Percentiles rank a stretch among this genome's conserved stretches.
phyloP scores from a whole-genome alignment of 1,140 invertebrate genomes.

The Drosophila kikkawai region DNA sequence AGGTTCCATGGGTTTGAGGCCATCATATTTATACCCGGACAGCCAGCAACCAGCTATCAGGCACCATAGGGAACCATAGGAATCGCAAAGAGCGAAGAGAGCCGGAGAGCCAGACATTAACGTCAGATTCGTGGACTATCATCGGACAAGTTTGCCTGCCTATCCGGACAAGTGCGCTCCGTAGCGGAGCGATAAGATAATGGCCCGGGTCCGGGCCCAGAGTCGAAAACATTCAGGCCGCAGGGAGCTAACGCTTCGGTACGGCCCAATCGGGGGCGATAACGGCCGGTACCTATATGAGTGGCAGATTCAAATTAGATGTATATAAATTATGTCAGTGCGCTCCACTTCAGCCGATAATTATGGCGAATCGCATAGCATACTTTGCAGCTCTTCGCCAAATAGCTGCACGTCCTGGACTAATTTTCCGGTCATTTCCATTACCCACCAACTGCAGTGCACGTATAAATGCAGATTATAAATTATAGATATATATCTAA shows the following conservation, averaged over 20 bases:
- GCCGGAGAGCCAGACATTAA: slow-evolving; percentile 43
- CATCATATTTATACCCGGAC: slow-evolving; percentile 68
- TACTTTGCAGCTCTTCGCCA: slow-evolving; percentile 35
- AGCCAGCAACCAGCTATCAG: slow-evolving; percentile 9
- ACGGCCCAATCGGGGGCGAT: slow-evolving; percentile 24
- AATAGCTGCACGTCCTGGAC: slow-evolving; percentile 26
- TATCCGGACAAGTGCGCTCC: slow-evolving; percentile 50
- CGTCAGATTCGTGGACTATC: slow-evolving; percentile 37
- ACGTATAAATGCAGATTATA: neutral
- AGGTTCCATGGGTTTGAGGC: slow-evolving; percentile 64
- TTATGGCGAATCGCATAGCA: slow-evolving; percentile 4
- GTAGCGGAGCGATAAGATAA: slow-evolving; percentile 46
- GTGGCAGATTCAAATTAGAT: slow-evolving; percentile 45
- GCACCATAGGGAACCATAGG: slow-evolving; percentile 2
- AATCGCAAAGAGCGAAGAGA: slow-evolving; percentile 46
- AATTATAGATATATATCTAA: slow-evolving; percentile 7
- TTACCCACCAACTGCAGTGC: slow-evolving; percentile 8
- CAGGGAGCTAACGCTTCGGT: slow-evolving; percentile 32
- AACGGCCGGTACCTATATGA: slow-evolving; percentile 4
- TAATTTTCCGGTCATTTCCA: neutral
- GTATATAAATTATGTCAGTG: slow-evolving; percentile 43
- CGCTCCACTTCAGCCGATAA: slow-evolving; percentile 25
- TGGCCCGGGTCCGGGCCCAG: neutral
- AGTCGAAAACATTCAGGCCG: slow-evolving; percentile 37
- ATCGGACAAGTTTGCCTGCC: slow-evolving; percentile 53